A percentile compares a stretch with the other conserved stretches of the same genome.
Evolutionary conservation across 2,113 vertebrate species (phyloP).

Genomic region (Saccopteryx bilineata): DNA sequence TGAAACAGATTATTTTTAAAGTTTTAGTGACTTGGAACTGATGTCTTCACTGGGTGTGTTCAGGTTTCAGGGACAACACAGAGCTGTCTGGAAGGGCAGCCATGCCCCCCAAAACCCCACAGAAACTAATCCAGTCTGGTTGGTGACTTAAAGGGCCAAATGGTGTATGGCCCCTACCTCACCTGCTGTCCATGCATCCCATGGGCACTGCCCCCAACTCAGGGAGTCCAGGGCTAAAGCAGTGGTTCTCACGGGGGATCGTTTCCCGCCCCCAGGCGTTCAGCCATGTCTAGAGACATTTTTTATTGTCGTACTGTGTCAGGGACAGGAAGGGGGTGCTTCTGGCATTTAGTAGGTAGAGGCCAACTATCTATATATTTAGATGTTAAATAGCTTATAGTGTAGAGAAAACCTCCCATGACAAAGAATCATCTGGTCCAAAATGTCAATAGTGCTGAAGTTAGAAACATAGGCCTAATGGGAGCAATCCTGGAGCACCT

Average conservation of each 20-base stretch:
- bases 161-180: neutral
- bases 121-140: neutral
- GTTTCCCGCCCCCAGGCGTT: neutral
- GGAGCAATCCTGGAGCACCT: neutral
- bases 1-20: neutral
- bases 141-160: neutral
- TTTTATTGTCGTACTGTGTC: neutral
- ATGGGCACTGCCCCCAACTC: neutral
- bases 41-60: neutral
- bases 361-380: neutral
- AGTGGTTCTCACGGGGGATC: neutral
- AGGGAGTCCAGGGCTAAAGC: too few species aligned
- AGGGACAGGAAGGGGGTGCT: neutral
- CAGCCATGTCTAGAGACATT: neutral
- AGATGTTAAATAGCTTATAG: neutral
- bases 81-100: neutral
- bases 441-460: neutral
- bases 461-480: neutral
- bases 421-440: neutral
- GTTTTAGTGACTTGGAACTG: neutral
- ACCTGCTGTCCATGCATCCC: neutral
- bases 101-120: too few species aligned
- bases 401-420: neutral
- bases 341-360: neutral
- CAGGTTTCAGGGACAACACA: neutral